A percentile compares a stretch with the other conserved stretches of the same genome.
phyloP scores from a whole-genome alignment of 1,140 invertebrate species.

The Drosophila rufa region DNA sequence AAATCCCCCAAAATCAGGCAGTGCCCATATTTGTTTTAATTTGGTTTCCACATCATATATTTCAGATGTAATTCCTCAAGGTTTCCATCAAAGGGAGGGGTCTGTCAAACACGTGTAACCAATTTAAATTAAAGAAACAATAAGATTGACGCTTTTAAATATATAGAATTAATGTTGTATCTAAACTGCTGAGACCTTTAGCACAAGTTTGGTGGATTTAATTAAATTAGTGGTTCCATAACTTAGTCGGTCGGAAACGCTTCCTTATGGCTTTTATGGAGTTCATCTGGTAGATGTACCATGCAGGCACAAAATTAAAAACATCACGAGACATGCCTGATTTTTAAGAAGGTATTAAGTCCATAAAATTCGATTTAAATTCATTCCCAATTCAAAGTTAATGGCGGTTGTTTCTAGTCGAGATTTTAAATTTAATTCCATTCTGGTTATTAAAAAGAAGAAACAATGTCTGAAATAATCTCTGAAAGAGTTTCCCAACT shows the following conservation, averaged over 20 bases:
- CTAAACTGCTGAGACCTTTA: background rate
- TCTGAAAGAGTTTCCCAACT: background rate
- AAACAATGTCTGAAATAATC: background rate
- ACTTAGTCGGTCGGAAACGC: constrained; percentile 15
- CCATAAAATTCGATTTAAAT: constrained; percentile 40
- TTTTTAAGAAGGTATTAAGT: constrained; percentile 10
- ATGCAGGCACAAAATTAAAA: constrained; percentile 21
- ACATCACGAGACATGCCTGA: constrained; percentile 1
- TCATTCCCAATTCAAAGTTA: constrained; percentile 10
- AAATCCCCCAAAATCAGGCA: constrained; percentile 36
- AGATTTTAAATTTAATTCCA: constrained; percentile 4
- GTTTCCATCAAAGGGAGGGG: background rate
- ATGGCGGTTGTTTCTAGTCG: constrained; percentile 2
- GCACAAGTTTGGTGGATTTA: constrained; percentile 18
- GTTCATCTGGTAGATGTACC: constrained; percentile 12
- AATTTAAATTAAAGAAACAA: background rate
- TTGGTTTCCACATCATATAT: constrained; percentile 7
- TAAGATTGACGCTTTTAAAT: background rate
- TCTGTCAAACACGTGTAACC: constrained; percentile 5
- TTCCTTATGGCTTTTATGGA: constrained; percentile 35
- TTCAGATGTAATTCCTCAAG: constrained; percentile 3
- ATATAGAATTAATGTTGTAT: background rate
- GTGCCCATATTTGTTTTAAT: constrained; percentile 20
- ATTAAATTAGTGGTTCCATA: constrained; percentile 29
- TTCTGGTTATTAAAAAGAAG: constrained; percentile 15